These are phyloP conservation scores for Nasonovia ribisnigri DNA, from an alignment of 2,888 invertebrate genomes.

Conservation along the genomic window DNA sequence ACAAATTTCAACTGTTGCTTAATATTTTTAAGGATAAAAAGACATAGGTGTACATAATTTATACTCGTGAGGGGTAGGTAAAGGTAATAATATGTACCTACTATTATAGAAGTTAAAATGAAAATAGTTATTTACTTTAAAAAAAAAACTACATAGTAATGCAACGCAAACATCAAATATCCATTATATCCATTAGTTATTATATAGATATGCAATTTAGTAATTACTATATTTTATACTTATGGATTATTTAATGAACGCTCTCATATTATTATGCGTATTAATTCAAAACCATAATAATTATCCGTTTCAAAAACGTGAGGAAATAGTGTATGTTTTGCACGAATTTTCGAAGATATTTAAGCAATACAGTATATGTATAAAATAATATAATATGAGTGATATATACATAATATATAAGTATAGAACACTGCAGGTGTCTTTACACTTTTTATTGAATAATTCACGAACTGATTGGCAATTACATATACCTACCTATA, in stretches of 20 bases:
- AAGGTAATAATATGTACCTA: too few relatives aligned
- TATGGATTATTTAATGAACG: not conserved
- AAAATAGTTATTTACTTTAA: not conserved
- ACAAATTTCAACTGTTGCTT: not conserved
- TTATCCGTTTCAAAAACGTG: not conserved
- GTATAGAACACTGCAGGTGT: not conserved
- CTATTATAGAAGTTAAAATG: not conserved
- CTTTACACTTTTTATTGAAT: not conserved
- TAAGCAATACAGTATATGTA: not conserved
- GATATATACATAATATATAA: not conserved
- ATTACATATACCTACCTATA: not conserved
- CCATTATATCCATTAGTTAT: not conserved
- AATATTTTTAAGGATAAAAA: not conserved
- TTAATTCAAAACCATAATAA: constrained; percentile 5
- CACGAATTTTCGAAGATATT: not conserved
- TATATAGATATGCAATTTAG: not conserved
- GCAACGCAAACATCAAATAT: not conserved
- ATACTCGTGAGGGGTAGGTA: not conserved
- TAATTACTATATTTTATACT: not conserved
- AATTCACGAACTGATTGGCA: not conserved
- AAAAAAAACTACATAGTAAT: not conserved
- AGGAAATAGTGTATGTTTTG: not conserved
- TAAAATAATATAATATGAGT: not conserved
- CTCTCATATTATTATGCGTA: not conserved
- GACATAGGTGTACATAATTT: not conserved